Evolutionary conservation across 2,113 vertebrate genomes (phyloP).

Genomic region (Chloropsis cyanopogon): DNA sequence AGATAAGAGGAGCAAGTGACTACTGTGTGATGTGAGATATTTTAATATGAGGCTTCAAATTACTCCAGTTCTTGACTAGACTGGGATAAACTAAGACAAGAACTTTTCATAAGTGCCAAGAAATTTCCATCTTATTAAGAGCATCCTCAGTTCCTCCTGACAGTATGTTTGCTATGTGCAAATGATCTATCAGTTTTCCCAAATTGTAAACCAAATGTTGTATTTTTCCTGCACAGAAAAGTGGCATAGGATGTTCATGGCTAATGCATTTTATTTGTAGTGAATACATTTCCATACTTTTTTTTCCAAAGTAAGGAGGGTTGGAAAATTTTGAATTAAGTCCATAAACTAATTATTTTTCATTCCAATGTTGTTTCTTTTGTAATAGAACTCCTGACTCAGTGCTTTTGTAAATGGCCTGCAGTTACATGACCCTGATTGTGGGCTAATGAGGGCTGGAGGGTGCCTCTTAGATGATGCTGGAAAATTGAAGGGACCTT

Average conservation of each 20-base stretch:
- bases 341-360: slow-evolving; percentile 39
- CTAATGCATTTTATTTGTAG: not conserved
- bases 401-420: not conserved
- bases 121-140: not conserved
- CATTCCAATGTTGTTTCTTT: not conserved
- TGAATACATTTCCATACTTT: not conserved
- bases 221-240: not conserved
- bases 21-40: not conserved
- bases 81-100: not conserved
- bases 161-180: fast-evolving
- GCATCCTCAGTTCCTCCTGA: not conserved
- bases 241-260: not conserved
- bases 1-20: not conserved
- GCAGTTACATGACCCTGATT: not conserved
- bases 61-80: not conserved
- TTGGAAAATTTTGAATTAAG: not conserved
- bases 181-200: not conserved
- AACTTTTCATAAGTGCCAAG: not conserved
- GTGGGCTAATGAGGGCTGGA: not conserved
- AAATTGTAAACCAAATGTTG: not conserved
- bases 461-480: not conserved
- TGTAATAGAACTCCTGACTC: not conserved
- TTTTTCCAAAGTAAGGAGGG: not conserved
- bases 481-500: not conserved
- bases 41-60: not conserved